Evolutionary conservation across 2,113 vertebrate genomes (phyloP), one percentile per base, ranked within the genome.

Genomic region (Xyliphius kryptos): DNA sequence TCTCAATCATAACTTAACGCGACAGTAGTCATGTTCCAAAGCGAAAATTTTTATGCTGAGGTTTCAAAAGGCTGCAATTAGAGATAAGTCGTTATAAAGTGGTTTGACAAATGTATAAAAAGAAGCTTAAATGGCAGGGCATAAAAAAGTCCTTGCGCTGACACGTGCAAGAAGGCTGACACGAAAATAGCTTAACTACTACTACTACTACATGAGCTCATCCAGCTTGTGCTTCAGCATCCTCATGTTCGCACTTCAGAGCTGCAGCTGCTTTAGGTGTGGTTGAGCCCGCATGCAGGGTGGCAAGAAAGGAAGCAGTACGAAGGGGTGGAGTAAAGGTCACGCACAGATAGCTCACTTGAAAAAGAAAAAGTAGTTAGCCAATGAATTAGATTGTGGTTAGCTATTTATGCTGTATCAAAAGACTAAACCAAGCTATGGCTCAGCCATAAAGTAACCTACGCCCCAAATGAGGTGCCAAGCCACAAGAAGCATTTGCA

Each of bases 401-500:
- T 86, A 91, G 91, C 91, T 93, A 91, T 93, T 94, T 94, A 88
- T 92, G 91, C 90, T 85, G 89, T 94, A 95, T 93, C 91, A 92
- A 88, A 92, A 89, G 83, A 92, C 90, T 90, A 92, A 91, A 89
- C 90, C 91, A 90, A 89, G 90, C 89, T 87, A 81, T 79, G 81
- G 88, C 87, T 85, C 77, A 86, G 89, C 91, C 89, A 91, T 91
- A 93, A 94, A 94, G 88, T 88, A 88, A 90, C 91, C 92, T 89
- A 96, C 91, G 87, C 92, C 95, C 91, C 91, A 90, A 92, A 93
- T 51, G 89, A 97, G 91, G 93, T 97, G 96, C 95, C 95, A 98
- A 96, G 91, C 93, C 96, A 94, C 94, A 96, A 92, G 92, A 92
- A 93, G 93, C 91, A 91, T 92, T 92, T 94, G 93, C 95, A 91